phyloP scores from a whole-genome alignment of 2,888 invertebrate genomes.

The Chesias legatella region DNA sequence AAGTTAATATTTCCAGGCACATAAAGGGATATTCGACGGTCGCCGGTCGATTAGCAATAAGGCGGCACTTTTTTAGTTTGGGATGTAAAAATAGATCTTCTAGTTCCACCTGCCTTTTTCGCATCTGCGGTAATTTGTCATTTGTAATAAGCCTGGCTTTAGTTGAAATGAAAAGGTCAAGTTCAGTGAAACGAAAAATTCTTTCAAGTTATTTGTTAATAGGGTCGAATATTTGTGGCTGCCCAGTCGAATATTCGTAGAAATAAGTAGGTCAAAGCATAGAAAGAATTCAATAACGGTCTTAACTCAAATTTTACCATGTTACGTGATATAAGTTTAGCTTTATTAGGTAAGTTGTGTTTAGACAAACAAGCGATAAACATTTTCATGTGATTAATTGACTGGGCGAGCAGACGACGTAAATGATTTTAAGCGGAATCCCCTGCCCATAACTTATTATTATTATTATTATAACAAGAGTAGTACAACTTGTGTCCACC shows the following conservation, averaged over 20 bases:
- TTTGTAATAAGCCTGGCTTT: conserved; percentile 18
- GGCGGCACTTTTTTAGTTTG: conserved; percentile 12
- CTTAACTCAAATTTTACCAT: too few species aligned
- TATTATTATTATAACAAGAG: too few species aligned
- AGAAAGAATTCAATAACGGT: too few species aligned
- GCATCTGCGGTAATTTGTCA: conserved; percentile 28
- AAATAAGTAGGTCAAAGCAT: not conserved
- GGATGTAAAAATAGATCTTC: conserved; percentile 25
- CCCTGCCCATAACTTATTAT: too few species aligned
- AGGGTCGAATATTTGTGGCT: conserved; percentile 6
- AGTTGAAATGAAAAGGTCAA: conserved; percentile 14
- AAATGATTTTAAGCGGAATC: too few species aligned
- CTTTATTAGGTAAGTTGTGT: too few species aligned
- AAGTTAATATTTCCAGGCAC: not conserved
- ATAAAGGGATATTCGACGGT: conserved; percentile 1
- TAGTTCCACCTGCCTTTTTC: conserved; percentile 25
- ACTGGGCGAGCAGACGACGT: too few species aligned
- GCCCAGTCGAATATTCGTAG: not conserved
- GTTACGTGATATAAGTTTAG: too few species aligned
- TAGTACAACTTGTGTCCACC: too few species aligned
- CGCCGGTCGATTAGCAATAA: conserved; percentile 6
- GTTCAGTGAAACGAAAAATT: conserved; percentile 8
- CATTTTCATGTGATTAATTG: too few species aligned
- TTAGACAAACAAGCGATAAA: too few species aligned
- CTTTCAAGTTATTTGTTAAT: conserved; percentile 6